A percentile compares a stretch with the other conserved stretches of the same genome.
Evolutionary conservation across 2,797 vertebrate species (phyloP).

Genomic region (Sparus aurata): DNA sequence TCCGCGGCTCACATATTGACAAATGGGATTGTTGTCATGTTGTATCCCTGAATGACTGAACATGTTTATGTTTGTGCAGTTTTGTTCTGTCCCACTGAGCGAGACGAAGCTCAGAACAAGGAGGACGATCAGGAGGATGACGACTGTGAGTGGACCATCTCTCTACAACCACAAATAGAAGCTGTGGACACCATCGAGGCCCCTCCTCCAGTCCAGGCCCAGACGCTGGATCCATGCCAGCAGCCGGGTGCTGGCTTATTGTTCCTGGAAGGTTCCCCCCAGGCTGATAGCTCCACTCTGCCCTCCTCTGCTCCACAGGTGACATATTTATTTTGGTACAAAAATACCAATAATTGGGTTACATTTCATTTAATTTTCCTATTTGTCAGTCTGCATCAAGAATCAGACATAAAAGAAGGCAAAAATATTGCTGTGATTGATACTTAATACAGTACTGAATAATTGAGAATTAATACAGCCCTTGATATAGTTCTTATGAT

Average conservation of each 20-base stretch:
- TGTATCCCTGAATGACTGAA: neutral
- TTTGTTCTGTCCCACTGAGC: constrained; percentile 36
- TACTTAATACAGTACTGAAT: too few species aligned
- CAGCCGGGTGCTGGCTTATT: neutral
- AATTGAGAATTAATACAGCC: neutral
- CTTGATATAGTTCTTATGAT: neutral
- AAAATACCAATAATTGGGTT: too few species aligned
- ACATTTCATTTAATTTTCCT: too few species aligned
- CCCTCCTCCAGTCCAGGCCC: constrained; percentile 10
- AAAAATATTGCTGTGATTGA: neutral
- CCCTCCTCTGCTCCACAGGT: constrained; percentile 55
- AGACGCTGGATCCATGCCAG: constrained; percentile 1
- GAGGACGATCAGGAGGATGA: constrained; percentile 41
- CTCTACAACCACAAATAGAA: constrained; percentile 35
- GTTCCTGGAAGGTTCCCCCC: constrained; percentile 23
- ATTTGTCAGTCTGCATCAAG: neutral
- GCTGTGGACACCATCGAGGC: neutral
- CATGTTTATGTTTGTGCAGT: constrained; percentile 37
- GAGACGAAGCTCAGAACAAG: constrained; percentile 5
- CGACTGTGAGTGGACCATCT: constrained; percentile 61
- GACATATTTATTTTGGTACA: neutral
- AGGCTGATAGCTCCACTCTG: constrained; percentile 64
- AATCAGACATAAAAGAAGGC: neutral
- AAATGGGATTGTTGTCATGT: neutral
- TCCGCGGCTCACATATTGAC: too few species aligned